Conservation (phyloP, 2,113 vertebrate genomes). For the Tragelaphus strepsiceros region DNA sequence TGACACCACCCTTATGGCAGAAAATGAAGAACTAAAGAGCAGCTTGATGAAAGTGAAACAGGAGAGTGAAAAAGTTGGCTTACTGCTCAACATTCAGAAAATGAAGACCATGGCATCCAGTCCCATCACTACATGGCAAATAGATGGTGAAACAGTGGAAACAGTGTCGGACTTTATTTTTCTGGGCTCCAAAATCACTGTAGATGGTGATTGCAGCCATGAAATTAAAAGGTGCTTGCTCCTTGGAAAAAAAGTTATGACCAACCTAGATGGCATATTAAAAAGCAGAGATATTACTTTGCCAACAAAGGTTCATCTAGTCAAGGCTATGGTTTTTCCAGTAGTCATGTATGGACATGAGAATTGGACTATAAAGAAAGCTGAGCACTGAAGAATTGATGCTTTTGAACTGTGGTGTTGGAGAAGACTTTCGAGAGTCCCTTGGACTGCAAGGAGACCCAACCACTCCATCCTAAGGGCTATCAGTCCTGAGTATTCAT, state of each 20-base stretch:
- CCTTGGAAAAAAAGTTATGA: too few species aligned
- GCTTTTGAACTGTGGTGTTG: not conserved
- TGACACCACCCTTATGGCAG: not conserved
- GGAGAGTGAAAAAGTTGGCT: not conserved
- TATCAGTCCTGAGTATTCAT: not conserved
- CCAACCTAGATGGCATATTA: too few species aligned
- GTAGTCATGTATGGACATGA: too few species aligned
- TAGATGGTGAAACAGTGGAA: not conserved
- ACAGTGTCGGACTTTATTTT: not conserved
- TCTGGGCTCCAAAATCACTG: not conserved
- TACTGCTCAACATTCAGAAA: not conserved
- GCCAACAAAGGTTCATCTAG: too few species aligned
- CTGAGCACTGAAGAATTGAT: rapidly evolving
- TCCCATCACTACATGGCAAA: too few species aligned
- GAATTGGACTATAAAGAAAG: too few species aligned
- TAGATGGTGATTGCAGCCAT: not conserved
- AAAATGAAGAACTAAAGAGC: not conserved
- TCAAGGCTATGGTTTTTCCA: too few species aligned
- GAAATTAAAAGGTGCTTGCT: too few species aligned
- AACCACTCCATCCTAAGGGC: not conserved
- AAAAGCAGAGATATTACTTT: too few species aligned
- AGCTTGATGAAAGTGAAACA: not conserved
- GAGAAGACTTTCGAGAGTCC: not conserved
- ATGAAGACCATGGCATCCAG: rapidly evolving
- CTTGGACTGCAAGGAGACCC: not conserved